These are phyloP conservation scores for Eupithecia tripunctaria DNA, from an alignment of 2,888 invertebrate species.

Conservation along the genomic window DNA sequence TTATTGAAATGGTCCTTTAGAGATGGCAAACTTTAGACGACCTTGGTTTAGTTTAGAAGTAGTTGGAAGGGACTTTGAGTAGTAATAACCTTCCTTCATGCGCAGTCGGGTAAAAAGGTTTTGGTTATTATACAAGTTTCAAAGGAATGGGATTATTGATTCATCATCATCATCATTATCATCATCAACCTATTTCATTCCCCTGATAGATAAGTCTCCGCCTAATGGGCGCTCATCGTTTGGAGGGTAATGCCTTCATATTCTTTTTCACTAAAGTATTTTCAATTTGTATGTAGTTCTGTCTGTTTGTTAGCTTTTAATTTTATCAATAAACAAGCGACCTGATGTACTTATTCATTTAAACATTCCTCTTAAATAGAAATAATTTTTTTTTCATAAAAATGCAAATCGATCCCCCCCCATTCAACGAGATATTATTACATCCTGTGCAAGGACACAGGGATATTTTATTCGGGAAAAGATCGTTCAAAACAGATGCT, in stretches of 20 bases:
- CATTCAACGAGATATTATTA: neutral
- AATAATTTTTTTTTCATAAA: no score
- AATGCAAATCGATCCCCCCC: no score
- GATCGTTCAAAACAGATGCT: neutral
- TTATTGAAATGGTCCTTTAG: slow-evolving; percentile 3
- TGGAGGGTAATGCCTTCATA: neutral
- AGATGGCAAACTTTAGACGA: neutral
- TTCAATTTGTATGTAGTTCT: neutral
- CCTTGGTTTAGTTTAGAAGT: neutral
- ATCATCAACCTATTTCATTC: no score
- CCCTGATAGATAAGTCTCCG: no score
- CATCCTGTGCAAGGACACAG: neutral
- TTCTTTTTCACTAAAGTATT: neutral
- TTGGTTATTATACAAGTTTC: neutral
- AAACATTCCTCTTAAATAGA: no score
- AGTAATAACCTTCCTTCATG: no score
- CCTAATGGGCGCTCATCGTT: no score
- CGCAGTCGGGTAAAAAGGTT: neutral
- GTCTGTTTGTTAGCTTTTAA: neutral
- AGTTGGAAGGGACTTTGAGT: neutral
- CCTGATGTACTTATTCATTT: no score
- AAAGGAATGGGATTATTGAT: neutral
- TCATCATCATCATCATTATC: no score
- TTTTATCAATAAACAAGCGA: no score
- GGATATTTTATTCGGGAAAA: neutral